Conservation (phyloP, 64 coral and sea anemone genomes). For the Montipora sp. region DNA sequence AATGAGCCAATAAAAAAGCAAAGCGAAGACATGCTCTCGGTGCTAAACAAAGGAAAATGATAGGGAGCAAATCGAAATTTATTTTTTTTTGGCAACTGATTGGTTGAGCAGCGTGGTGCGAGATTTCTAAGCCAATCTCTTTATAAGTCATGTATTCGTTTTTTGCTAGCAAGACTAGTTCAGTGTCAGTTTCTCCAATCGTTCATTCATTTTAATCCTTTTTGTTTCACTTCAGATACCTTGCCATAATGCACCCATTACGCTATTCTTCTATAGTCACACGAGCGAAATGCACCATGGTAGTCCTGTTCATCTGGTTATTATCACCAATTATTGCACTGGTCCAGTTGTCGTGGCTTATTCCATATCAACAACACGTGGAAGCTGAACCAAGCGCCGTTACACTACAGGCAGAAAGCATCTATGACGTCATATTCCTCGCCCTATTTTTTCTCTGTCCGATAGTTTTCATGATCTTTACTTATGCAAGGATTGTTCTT, state of each 20-base stretch:
- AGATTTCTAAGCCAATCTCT: too few species aligned
- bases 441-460: constrained; percentile 61
- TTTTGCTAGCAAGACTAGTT: too few species aligned
- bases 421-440: constrained; percentile 47
- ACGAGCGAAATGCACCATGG: constrained; percentile 32
- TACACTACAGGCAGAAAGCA: constrained; percentile 32
- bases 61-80: too few species aligned
- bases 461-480: constrained; percentile 69
- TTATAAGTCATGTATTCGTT: too few species aligned
- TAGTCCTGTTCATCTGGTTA: constrained; percentile 48
- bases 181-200: too few species aligned
- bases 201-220: neutral
- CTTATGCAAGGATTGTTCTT: constrained; percentile 63
- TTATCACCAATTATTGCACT: constrained; percentile 52
- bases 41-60: too few species aligned
- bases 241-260: constrained; percentile 72
- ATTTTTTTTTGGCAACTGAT: too few species aligned
- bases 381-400: constrained; percentile 2
- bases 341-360: constrained; percentile 64
- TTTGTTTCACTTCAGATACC: constrained; percentile 47
- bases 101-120: too few species aligned
- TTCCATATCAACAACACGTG: neutral
- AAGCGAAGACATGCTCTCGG: too few species aligned
- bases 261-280: constrained; percentile 67
- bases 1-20: too few species aligned